Base-by-base conservation (phyloP, 2,113 vertebrate species). In the Platysteira castanea region DNA sequence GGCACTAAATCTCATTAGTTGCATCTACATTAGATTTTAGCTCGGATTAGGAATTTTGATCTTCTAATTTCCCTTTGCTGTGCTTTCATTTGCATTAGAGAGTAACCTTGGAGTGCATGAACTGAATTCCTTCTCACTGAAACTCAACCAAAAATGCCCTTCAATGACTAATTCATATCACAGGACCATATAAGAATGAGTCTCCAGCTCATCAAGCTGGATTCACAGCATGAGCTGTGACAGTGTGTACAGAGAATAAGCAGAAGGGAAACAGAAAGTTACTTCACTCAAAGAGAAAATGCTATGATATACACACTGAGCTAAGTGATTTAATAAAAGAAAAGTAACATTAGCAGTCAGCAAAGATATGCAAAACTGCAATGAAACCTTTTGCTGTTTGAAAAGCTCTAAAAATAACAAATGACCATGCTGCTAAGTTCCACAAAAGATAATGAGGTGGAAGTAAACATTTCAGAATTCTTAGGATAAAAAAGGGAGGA, bases 321-420 rank as follows among this genome's bases (percentile, higher is more conserved):
- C n/a, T 83, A 52, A 41, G 47, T 4, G 52, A 87, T 91, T 82
- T 77, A 10, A 59, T 82, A 90, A 76, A 91, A 87, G 52, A 67
- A 41, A 85, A 91, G 75, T 59, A 77, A 86, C 37, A 44, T 88
- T 90, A 96, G 59, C 19, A 83, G 85, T 75, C 87, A 93, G 90
- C 68, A 95, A 90, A 91, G 82, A 86, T 70, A 91, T 16, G 74
- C 52, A 96, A 91, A 95, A 67, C 35, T 74, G 93, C 37, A 93
- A 37, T 59, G 63, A 95, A 95, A 87, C 47, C 54, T 89, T 93
- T 70, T 70, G 54, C 46, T 96, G 74, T 91, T 96, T 96, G 75
- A 93, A 94, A 94, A 91, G 75, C 78, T 80, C 87, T 94, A 87
- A 95, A 96, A 94, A 96, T 93, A 96, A 94, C 75, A 94, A 96